Evolutionary conservation across 2,797 vertebrate species (phyloP), one percentile per base, ranked within the genome.

Genomic region (Takifugu ocellatus): DNA sequence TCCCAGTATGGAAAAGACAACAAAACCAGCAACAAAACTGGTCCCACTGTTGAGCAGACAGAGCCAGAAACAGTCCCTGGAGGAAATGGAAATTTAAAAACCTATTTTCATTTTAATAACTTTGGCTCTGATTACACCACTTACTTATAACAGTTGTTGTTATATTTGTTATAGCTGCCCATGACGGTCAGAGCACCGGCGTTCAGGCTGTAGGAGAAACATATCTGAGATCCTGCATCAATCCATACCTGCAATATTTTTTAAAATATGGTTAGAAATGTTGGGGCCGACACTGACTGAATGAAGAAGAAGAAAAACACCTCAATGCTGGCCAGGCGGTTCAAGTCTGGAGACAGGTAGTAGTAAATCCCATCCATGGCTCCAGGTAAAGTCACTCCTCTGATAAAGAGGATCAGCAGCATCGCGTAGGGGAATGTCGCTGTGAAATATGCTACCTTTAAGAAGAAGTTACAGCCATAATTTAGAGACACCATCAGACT

Each of bases 301-400:
- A 2, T n/a, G 6, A 45, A 45, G 15, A 45, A 6, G 15, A 45
- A 45, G 43, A 17, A 45, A 16, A 45, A 1, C 17, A 52, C 50
- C 82, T 88, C 69, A 39, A 81, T 63, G 17, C 84, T 70, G 6
- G 76, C 47, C 45, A 90, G 76, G 9, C 47, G 57, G 10, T 59
- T 51, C 0, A 76, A 11, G 10, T 90, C 71, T 52, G 85, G 82
- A 58, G 84, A 60, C 26, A 89, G 64, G 56, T 86, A 89, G 55
- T 65, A 89, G 33, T 67, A 14, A 25, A 90, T 57, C n/a, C 87
- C 88, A 6, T 84, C 61, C 61, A 66, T 49, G 31, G 84, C 82
- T 71, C 89, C 89, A 77, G 89, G 86, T 11, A 89, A 61, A 61
- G 80, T 88, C 57, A 85, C n/a, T 0, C 87, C 83, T 29, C 86